A percentile compares a stretch with the other conserved stretches of the same genome.
phyloP scores from a whole-genome alignment of 2,797 vertebrate genomes.

The Notolepis coatsorum region DNA sequence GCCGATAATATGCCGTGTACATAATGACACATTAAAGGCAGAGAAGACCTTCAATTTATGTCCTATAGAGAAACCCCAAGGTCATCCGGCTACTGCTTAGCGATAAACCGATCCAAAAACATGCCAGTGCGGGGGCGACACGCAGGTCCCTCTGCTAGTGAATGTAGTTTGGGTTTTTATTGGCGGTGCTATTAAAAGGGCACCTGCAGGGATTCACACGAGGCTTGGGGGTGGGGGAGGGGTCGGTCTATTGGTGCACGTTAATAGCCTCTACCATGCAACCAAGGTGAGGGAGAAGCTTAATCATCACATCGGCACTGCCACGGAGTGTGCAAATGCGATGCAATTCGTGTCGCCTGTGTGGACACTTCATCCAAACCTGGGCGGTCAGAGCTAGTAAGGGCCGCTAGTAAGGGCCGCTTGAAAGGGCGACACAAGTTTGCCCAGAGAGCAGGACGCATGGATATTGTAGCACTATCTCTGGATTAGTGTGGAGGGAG shows the following conservation, averaged over 20 bases:
- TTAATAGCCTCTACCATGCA: conserved; percentile 52
- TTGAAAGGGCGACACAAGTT: conserved; percentile 42
- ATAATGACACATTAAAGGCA: conserved; percentile 44
- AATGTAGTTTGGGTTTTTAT: conserved; percentile 61
- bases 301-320: conserved; percentile 42
- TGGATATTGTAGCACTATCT: conserved; percentile 35
- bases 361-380: conserved; percentile 29
- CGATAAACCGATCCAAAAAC: conserved; percentile 50
- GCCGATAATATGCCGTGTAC: conserved; percentile 13
- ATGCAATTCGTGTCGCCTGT: conserved; percentile 27
- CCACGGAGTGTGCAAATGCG: conserved; percentile 27
- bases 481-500: conserved; percentile 36
- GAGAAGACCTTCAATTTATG: conserved; percentile 49
- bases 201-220: conserved; percentile 50
- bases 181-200: conserved; percentile 53
- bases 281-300: conserved; percentile 49
- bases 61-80: conserved; percentile 51
- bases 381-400: conserved; percentile 35
- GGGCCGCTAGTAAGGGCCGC: conserved; percentile 48
- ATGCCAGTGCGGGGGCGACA: conserved; percentile 27
- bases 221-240: conserved; percentile 45
- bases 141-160: conserved; percentile 41
- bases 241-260: conserved; percentile 47
- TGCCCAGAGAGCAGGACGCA: conserved; percentile 20
- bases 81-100: conserved; percentile 41